Conservation (phyloP, 2,113 vertebrate species). For the Podilymbus podiceps region DNA sequence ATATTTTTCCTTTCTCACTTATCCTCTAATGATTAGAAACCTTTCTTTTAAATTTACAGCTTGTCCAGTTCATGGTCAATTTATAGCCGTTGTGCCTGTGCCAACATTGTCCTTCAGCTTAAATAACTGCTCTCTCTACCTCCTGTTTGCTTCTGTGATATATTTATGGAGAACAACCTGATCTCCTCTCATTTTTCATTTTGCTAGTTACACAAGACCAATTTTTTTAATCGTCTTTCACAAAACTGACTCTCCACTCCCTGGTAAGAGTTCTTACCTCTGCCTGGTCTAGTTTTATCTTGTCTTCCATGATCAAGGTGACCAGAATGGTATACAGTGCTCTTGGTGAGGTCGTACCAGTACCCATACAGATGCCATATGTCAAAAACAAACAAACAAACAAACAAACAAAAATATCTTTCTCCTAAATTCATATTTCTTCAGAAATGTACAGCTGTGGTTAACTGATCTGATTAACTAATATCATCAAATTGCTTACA, state of each 20-base stretch:
- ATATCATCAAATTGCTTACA: background rate
- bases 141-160: background rate
- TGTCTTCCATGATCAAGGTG: background rate
- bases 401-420: background rate
- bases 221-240: background rate
- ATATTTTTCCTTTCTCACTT: background rate
- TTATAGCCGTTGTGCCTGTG: background rate
- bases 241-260: background rate
- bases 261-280: background rate
- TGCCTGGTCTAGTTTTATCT: background rate
- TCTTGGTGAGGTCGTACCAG: background rate
- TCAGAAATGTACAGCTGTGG: background rate
- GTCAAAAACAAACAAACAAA: background rate
- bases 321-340: background rate
- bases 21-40: background rate
- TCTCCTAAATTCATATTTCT: background rate
- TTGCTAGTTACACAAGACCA: background rate
- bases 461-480: background rate
- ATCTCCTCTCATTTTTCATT: background rate
- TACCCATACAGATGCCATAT: background rate
- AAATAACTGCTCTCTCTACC: background rate
- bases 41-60: background rate
- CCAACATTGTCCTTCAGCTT: background rate
- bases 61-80: background rate
- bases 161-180: background rate